Conservation (phyloP, 1,140 invertebrate genomes). For the Dendroctonus valens region DNA sequence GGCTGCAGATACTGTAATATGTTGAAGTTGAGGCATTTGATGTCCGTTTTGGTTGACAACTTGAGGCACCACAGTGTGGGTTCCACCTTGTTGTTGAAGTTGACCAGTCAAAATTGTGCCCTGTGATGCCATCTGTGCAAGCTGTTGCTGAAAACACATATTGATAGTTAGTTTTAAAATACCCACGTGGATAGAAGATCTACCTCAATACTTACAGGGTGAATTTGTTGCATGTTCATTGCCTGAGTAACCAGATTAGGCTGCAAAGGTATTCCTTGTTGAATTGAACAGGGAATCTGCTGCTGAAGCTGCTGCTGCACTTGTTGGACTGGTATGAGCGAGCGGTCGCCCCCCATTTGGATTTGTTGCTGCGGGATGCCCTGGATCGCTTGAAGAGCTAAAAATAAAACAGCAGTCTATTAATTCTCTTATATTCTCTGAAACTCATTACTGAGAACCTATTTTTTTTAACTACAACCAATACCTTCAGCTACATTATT, state of each 20-base stretch:
- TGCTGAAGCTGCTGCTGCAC: conserved; percentile 52
- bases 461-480: no score
- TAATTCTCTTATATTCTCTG: no score
- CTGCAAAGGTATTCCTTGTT: conserved; percentile 44
- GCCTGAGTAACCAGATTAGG: conserved; percentile 49
- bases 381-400: conserved; percentile 48
- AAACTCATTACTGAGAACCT: no score
- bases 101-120: conserved; percentile 54
- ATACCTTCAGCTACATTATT: no score
- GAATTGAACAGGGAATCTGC: conserved; percentile 41
- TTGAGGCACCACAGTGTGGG: conserved; percentile 38
- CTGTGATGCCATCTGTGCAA: conserved; percentile 52
- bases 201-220: conserved; percentile 47
- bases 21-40: conserved; percentile 51
- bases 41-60: conserved; percentile 45
- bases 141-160: conserved; percentile 38
- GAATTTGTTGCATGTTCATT: conserved; percentile 54
- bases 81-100: conserved; percentile 47
- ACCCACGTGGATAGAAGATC: background rate
- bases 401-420: conserved; percentile 12
- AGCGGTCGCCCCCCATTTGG: conserved; percentile 51
- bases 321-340: conserved; percentile 58
- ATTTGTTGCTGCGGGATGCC: conserved; percentile 52
- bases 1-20: conserved; percentile 50
- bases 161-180: background rate